Evolutionary conservation across 2,797 vertebrate genomes (phyloP), one percentile per base, ranked within the genome.

Genomic region (Urocyon cinereoargenteus): DNA sequence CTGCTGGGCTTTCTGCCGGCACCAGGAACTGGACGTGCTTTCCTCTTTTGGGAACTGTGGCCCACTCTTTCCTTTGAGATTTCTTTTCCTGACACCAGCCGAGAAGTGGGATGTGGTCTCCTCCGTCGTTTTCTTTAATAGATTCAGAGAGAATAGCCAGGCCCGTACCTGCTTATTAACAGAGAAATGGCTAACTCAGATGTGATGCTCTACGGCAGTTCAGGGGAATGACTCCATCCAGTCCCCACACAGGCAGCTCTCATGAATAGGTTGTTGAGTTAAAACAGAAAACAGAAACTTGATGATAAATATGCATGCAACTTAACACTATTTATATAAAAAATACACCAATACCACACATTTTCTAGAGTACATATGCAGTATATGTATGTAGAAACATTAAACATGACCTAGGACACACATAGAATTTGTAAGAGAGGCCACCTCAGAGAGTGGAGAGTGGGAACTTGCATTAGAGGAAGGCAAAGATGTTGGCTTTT

Each of bases 111-210:
- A 90, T n/a, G 40, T 79, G 22, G 10, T 82, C 45, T 97, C 51
- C 36, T 21, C 6, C 79, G 6, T 11, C 1, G 7, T 19, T 12
- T 91, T 66, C 73, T 93, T 88, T 53, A 78, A 0, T 7, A 57
- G 51, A 1, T 66, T 92, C 68, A 90, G 59, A 78, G 66, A 75
- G 59, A 34, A 45, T 55, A 68, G 7, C 51, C 57, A 66, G 34
- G 40, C 18, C 19, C 26, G 84, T 73, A 78, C 34, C 62, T 95
- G 49, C 28, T 70, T 75, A 66, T 31, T 68, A 34, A 34, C 15
- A 55, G 16, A 55, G 18, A 95, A 57, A 88, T 86, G 79, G n/a
- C 12, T 86, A 92, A 93, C 73, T 61, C 51, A 94, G 92, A 79
- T 26, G 55, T 72, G 72, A 7, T 49, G 26, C 51, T 40, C 0